Evolutionary conservation across 2,113 vertebrate species (phyloP), one percentile per base, ranked within the genome.

Genomic region (Panthera uncia): DNA sequence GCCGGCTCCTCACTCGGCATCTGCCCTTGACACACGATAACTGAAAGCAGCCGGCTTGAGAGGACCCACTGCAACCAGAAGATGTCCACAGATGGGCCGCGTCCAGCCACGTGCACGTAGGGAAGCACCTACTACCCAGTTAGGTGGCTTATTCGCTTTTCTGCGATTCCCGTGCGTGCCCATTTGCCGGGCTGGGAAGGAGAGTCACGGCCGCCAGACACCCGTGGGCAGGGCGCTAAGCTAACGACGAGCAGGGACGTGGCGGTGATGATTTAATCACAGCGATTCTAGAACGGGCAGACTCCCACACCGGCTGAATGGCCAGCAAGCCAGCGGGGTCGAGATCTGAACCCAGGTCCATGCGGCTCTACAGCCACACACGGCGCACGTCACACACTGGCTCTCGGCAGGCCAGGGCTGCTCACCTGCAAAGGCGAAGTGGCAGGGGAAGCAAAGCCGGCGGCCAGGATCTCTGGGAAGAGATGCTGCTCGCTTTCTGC

Each of bases 91-190:
- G 84, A 79, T 23, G 33, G 36, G 4, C 18, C 7, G 61, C 31
- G 7, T 31, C 45, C 57, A 31, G 29, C 52, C 13, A 36, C 3
- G 0, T 0, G 6, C 0, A 3, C 16, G 15, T 9, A 15, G 82
- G 55, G 45, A 57, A 88, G 55, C 31, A 68, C n/a, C 80, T 38
- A 38, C 11, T 36, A 69, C 66, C 86, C 73, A 29, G 69, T 27
- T 29, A 83, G 52, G n/a, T 11, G 16, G 90, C 7, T 3, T 48
- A 55, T 15, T 81, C 9, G 16, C 25, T 68, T 71, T 71, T n/a
- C 71, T 38, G 21, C 36, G 36, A 33, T 29, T 25, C 27, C 5
- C 3, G 13, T 23, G 14, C 48, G 4, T 33, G 38, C 50, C 29
- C 4, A 69, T 21, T 45, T 18, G 48, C 19, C 21, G 48, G 61